These are phyloP conservation scores for Troides helena DNA, from an alignment of 2,888 invertebrate species.

Conservation along the genomic window DNA sequence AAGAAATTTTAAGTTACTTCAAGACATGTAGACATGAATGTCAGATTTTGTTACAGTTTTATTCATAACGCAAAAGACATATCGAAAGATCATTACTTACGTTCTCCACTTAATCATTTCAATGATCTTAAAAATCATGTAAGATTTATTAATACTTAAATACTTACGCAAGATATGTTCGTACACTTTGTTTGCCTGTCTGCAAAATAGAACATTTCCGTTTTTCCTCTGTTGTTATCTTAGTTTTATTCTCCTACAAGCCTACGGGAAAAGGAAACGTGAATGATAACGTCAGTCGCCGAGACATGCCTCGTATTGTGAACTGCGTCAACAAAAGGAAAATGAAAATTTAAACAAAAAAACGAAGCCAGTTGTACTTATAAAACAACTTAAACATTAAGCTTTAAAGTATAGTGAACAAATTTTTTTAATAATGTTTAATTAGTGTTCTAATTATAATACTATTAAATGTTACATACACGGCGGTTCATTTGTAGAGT, in stretches of 20 bases:
- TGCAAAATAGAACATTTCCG: constrained; percentile 23
- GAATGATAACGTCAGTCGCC: constrained; percentile 25
- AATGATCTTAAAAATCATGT: not conserved
- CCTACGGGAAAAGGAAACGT: constrained; percentile 24
- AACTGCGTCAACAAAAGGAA: constrained; percentile 28
- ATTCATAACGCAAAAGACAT: no score
- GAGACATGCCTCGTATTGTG: constrained; percentile 27
- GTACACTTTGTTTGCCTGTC: constrained; percentile 13
- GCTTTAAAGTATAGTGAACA: not conserved
- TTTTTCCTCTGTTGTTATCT: constrained; percentile 28
- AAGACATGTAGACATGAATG: no score
- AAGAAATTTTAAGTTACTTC: no score
- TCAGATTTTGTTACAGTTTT: no score
- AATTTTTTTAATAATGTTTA: not conserved
- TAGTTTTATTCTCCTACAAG: constrained; percentile 26
- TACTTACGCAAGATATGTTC: constrained; percentile 6
- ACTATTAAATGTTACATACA: no score
- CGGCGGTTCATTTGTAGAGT: no score
- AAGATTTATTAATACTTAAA: not conserved
- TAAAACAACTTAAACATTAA: not conserved
- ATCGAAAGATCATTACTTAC: not conserved
- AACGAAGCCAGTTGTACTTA: constrained; percentile 2
- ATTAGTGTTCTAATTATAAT: not conserved
- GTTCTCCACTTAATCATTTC: not conserved
- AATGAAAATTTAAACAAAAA: constrained; percentile 20